Base-by-base conservation (phyloP, 2,888 invertebrate genomes). In the Gasteruption jaculator region DNA sequence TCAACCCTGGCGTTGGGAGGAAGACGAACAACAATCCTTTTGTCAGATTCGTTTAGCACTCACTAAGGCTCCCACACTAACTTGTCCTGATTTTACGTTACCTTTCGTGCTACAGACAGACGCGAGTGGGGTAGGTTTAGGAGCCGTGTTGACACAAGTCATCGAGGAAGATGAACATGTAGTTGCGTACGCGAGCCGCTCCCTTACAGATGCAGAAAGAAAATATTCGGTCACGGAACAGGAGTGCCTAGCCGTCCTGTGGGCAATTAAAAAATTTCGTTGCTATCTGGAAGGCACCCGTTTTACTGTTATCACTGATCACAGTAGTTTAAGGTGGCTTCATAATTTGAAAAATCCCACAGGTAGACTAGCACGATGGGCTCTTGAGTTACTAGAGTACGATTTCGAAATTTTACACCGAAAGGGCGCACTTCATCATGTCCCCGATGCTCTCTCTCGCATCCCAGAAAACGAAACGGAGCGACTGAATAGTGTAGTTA, bases 201-300 rank as follows among this genome's bases (percentile, higher is more conserved):
- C 52, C 1, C 37, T 58, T 0, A 32, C 26, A 2, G 40, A 39
- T 5, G 26, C 46, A 1, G 56, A 57, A 24, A 24, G 39, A 7
- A 53, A 52, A 20, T 57, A 53, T 12, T 44, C 51, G 1, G 49
- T 46, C 4, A 53, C 54, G 1, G 50, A 55, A 38, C 43, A 22
- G 22, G 56, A 59, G 31, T 58, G 53, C 22, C 42, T 57, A 1
- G 52, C 54, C 0, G 39, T 57, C 1, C n/a, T 56, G 1, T 53
- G 49, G 45, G 41, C 47, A 1, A 43, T 56, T 3, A 41, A 41
- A 29, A 48, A 48, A 22, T 54, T 48, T 25, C 26, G 57, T 11
- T 38, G 40, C 4, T 56, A 53, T 32, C 18, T 56, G 2, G 52
- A 47, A 22, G 56, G 55, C 2, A 40, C 43, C 10, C 19, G 41